Percentiles rank a stretch among this genome's conserved stretches.
Conservation (phyloP, 2,888 invertebrate genomes). For the Hipparchia sbordonii region DNA sequence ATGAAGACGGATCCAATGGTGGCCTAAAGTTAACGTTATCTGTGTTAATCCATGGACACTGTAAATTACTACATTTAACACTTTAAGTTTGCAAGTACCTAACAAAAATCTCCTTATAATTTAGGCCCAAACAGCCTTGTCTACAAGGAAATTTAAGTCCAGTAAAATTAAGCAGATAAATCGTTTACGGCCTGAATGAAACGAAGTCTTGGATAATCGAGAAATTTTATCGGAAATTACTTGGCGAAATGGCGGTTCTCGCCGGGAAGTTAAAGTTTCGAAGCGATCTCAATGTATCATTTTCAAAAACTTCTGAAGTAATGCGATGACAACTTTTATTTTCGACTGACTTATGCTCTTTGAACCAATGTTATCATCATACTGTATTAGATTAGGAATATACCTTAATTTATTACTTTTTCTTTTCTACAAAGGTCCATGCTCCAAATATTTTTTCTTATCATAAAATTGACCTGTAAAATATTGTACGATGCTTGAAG, state of each 20-base stretch:
- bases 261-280: background rate
- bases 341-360: background rate
- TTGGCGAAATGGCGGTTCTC: conserved; percentile 17
- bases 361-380: background rate
- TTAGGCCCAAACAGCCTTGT: background rate
- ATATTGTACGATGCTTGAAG: too few relatives aligned
- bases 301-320: conserved; percentile 11
- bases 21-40: too few relatives aligned
- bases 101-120: background rate
- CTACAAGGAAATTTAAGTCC: conserved; percentile 8
- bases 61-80: background rate
- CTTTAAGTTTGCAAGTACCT: background rate
- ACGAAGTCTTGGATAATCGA: conserved; percentile 12
- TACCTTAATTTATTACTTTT: too few relatives aligned
- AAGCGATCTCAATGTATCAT: conserved; percentile 15
- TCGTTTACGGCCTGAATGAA: conserved; percentile 17
- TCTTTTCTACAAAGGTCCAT: too few relatives aligned
- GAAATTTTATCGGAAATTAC: conserved; percentile 21
- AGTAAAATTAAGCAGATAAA: conserved; percentile 18
- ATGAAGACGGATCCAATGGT: too few relatives aligned
- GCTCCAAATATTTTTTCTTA: too few relatives aligned
- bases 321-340: conserved; percentile 12
- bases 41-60: too few relatives aligned
- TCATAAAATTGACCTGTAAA: too few relatives aligned
- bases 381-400: background rate